Percentiles rank a stretch among this genome's conserved stretches.
Conservation (phyloP, 2,888 invertebrate genomes). For the Netelia inedita region DNA sequence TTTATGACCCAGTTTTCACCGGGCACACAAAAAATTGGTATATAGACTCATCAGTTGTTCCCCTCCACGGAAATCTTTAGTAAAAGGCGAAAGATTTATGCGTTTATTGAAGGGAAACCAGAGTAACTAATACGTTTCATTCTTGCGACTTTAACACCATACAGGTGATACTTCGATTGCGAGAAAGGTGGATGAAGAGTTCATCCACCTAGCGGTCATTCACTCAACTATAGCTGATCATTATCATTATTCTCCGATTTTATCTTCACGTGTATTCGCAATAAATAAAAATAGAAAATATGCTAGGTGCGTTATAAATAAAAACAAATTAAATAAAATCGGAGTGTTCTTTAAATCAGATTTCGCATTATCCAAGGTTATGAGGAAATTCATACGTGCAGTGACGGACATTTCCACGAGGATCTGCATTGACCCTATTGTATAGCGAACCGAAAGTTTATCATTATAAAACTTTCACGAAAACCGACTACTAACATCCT, state of each 20-base stretch:
- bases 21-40: constrained; percentile 80
- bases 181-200: background rate
- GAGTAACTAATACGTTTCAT: constrained; percentile 69
- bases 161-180: background rate
- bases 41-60: constrained; percentile 77
- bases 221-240: background rate
- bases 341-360: too few relatives aligned
- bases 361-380: too few relatives aligned
- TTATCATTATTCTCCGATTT: background rate
- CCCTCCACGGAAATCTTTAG: constrained; percentile 85
- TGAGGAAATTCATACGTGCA: too few relatives aligned
- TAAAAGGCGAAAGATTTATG: constrained; percentile 86
- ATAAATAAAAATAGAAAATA: too few relatives aligned
- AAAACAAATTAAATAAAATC: too few relatives aligned
- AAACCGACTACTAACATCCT: too few relatives aligned
- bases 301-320: too few relatives aligned
- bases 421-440: too few relatives aligned
- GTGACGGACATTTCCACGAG: too few relatives aligned
- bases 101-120: constrained; percentile 84
- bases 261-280: background rate
- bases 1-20: constrained; percentile 76
- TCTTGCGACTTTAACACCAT: background rate
- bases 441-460: too few relatives aligned
- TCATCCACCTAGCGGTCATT: background rate
- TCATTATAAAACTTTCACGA: too few relatives aligned